Base-by-base conservation (phyloP, 1,140 invertebrate genomes). In the Drosophila pallidifrons region DNA sequence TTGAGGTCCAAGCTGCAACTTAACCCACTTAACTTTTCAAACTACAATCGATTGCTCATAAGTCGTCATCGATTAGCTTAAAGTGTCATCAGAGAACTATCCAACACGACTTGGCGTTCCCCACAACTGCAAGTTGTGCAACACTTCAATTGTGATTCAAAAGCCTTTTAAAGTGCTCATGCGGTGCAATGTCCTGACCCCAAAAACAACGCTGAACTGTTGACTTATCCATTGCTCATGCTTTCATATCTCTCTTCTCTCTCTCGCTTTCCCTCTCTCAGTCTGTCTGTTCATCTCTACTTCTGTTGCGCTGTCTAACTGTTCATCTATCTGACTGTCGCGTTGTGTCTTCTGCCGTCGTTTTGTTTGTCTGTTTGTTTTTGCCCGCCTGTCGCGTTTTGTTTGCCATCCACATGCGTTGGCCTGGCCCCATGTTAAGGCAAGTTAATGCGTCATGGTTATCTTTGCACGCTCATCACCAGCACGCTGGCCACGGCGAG, bases 341-440 rank as follows among this genome's bases (percentile, higher is more conserved):
- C 43, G 28, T 52, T 46, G 46, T 70, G 38, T 64, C 57, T 82
- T 74, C 65, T 77, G 75, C 71, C 76, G 73, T 69, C 81, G 7
- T 13, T 16, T 59, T 47, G 54, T 43, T 30, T 32, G 16, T 46
- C 43, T 38, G 35, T 66, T 45, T 52, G 35, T 60, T 81, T 25
- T 86, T 52, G 66, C 38, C 65, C 81, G 81, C 71, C 77, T 83
- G 85, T 83, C 83, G 83, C 81, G 80, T 59, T 85, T 83, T 88
- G 85, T 89, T 89, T 89, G 86, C 77, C 79, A 80, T 88, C 59
- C 83, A 69, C 66, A 80, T 88, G 83, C 83, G 77, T 71, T 85
- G 78, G 78, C 38, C 58, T 81, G 78, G 75, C 38, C 58, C 45
- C 59, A 38, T 79, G 73, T 65, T 81, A 71, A 71, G 68, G 75